Evolutionary conservation across 1,140 invertebrate genomes (phyloP).

Genomic region (Heliconius eleuchia): DNA sequence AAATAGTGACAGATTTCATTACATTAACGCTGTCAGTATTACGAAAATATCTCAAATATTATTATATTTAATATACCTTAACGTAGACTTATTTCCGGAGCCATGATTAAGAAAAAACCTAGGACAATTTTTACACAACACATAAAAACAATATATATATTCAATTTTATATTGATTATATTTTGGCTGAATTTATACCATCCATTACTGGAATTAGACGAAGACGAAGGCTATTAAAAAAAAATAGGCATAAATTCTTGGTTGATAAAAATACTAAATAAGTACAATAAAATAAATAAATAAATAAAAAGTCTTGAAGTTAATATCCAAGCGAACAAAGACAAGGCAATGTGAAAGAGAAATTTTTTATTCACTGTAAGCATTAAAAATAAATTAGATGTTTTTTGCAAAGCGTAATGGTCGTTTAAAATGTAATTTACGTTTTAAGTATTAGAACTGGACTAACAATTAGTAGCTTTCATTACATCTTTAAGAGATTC

Average conservation of each 20-base stretch:
- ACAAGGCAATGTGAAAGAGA: constrained; percentile 13
- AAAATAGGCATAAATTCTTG: background rate
- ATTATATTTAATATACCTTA: no score
- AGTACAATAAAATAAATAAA: background rate
- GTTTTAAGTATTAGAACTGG: constrained; percentile 9
- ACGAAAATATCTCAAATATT: background rate
- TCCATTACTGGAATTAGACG: no score
- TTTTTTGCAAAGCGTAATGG: constrained; percentile 13
- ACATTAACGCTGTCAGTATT: background rate
- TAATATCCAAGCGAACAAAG: constrained; percentile 5
- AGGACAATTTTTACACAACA: no score
- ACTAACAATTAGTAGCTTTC: constrained; percentile 12
- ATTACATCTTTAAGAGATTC: constrained; percentile 5
- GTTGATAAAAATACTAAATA: background rate
- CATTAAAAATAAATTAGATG: constrained; percentile 15
- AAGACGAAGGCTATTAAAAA: no score
- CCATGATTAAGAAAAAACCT: no score
- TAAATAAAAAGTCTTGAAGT: background rate
- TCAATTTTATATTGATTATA: no score
- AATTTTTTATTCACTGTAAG: constrained; percentile 12
- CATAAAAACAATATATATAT: no score
- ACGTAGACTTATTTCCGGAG: no score
- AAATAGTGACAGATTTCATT: background rate
- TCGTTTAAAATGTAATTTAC: constrained; percentile 15
- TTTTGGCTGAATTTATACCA: no score